Percentiles rank a stretch among this genome's conserved stretches.
phyloP scores from a whole-genome alignment of 2,888 invertebrate genomes.

The Rhyacophila evoluta region DNA sequence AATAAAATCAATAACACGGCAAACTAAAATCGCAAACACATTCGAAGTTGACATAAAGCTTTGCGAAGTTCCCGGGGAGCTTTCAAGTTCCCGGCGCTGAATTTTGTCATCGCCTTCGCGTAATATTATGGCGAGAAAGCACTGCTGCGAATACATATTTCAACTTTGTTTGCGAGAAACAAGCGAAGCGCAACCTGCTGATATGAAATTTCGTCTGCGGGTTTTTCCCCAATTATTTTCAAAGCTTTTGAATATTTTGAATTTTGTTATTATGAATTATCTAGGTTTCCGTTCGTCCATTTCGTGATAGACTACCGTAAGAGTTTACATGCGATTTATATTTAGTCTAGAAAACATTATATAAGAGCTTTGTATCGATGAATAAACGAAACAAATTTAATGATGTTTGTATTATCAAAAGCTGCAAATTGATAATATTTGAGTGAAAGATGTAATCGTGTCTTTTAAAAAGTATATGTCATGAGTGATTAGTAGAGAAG shows the following conservation, averaged over 20 bases:
- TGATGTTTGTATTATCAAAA: too few relatives aligned
- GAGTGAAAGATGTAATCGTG: too few relatives aligned
- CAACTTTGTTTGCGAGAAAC: conserved; percentile 10
- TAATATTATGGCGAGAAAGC: not conserved
- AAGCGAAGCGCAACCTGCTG: conserved; percentile 28
- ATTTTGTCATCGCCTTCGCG: not conserved
- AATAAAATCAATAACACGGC: conserved; percentile 13
- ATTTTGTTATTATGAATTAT: not conserved
- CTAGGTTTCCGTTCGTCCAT: not conserved
- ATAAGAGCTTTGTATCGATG: too few relatives aligned
- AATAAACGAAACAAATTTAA: too few relatives aligned
- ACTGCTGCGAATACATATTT: conserved; percentile 7
- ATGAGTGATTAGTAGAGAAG: too few relatives aligned
- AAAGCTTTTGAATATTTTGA: conserved; percentile 34
- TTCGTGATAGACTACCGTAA: too few relatives aligned
- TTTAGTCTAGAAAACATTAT: too few relatives aligned
- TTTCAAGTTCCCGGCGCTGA: not conserved
- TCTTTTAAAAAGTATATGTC: too few relatives aligned
- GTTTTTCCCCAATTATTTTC: conserved; percentile 47
- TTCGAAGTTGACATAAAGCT: conserved; percentile 15
- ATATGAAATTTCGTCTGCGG: conserved; percentile 42
- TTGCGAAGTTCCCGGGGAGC: not conserved
- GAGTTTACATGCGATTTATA: too few relatives aligned
- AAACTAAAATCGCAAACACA: conserved; percentile 19
- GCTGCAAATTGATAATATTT: too few relatives aligned